phyloP scores from a whole-genome alignment of 2,888 invertebrate species.

The Unio delphinus region DNA sequence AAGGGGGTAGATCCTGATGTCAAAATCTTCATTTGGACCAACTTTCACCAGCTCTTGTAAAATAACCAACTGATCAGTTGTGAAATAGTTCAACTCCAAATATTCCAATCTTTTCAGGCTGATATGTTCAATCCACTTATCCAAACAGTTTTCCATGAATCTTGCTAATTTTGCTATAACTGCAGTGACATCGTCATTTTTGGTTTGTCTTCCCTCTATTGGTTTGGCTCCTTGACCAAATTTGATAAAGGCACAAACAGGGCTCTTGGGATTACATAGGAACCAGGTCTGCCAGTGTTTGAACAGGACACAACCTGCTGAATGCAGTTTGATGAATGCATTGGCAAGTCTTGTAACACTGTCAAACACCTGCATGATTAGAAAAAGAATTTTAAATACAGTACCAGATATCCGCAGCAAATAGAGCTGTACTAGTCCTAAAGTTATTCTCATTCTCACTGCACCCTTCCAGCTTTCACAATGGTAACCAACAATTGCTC shows the following conservation, averaged over 20 bases:
- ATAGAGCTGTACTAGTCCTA: too few species aligned
- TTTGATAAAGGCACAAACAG: conserved; percentile 28
- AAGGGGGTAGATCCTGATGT: conserved; percentile 35
- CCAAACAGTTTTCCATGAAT: conserved; percentile 19
- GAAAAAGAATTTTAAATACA: background rate
- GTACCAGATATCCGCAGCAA: too few species aligned
- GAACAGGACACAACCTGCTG: conserved; percentile 57
- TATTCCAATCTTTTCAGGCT: conserved; percentile 35
- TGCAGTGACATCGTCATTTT: conserved; percentile 16
- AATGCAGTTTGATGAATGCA: conserved; percentile 45
- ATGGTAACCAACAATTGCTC: too few species aligned
- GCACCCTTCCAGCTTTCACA: too few species aligned
- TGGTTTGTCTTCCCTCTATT: conserved; percentile 18
- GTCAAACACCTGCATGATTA: conserved; percentile 45
- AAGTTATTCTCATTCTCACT: too few species aligned
- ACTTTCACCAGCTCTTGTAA: conserved; percentile 46
- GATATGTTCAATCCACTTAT: conserved; percentile 49
- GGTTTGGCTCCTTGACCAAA: conserved; percentile 27
- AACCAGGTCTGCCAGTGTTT: conserved; percentile 46
- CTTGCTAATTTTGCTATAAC: conserved; percentile 17
- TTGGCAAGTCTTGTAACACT: conserved; percentile 48
- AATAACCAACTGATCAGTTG: conserved; percentile 57
- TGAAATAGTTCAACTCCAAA: conserved; percentile 50
- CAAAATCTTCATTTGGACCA: conserved; percentile 18
- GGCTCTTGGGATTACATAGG: conserved; percentile 33